These are phyloP conservation scores for Azorinus chamasolen DNA, from an alignment of 2,888 invertebrate genomes.

Conservation along the genomic window DNA sequence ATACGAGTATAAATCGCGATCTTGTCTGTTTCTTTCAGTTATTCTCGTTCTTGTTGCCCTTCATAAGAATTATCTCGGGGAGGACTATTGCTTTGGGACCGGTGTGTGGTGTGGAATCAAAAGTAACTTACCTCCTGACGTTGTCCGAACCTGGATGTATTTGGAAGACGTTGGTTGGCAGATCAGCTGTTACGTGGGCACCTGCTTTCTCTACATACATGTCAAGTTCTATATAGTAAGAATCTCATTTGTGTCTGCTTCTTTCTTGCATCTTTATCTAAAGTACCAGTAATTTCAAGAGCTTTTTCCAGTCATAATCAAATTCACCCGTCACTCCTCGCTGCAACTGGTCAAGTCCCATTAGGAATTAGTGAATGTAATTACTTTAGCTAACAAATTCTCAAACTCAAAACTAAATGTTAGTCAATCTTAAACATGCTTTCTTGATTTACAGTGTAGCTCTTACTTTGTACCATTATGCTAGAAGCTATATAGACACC, in stretches of 20 bases:
- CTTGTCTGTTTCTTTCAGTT: constrained; percentile 13
- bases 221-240: constrained; percentile 40
- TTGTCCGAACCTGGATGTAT: constrained; percentile 42
- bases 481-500: no score
- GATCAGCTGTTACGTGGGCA: constrained; percentile 35
- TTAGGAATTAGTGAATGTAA: no score
- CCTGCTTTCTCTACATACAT: constrained; percentile 37
- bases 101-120: constrained; percentile 52
- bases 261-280: not conserved
- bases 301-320: no score
- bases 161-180: constrained; percentile 48
- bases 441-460: no score
- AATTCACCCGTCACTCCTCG: no score
- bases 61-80: constrained; percentile 32
- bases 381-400: no score
- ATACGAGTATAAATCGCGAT: no score
- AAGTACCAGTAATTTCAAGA: no score
- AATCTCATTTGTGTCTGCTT: not conserved
- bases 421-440: no score
- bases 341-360: no score
- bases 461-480: no score
- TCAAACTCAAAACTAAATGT: no score
- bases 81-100: constrained; percentile 49
- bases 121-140: constrained; percentile 16
- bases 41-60: constrained; percentile 9